Conservation (phyloP, 2,888 invertebrate species). For the Eristalis arbustorum region DNA sequence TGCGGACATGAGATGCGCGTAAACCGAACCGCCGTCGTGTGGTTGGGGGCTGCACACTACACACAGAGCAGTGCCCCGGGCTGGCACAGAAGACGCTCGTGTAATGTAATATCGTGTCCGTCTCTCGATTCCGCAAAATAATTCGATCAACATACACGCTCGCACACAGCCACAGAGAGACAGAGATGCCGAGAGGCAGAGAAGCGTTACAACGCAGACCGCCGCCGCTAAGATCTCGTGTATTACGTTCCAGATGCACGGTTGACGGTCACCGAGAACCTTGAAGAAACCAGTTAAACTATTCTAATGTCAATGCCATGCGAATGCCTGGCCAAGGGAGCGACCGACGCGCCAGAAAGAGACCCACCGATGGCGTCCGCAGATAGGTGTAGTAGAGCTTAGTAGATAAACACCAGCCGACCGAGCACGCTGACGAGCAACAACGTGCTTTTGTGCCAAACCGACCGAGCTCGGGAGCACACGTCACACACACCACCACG, state of each 20-base stretch:
- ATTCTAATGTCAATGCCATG: slow-evolving; percentile 80
- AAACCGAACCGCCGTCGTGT: background rate
- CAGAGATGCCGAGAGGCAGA: background rate
- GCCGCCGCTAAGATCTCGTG: slow-evolving; percentile 24
- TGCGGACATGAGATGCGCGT: slow-evolving; percentile 18
- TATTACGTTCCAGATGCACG: slow-evolving; percentile 69
- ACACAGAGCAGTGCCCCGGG: slow-evolving; percentile 1
- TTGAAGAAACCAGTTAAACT: slow-evolving; percentile 79
- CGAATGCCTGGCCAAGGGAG: slow-evolving; percentile 64
- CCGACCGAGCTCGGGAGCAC: background rate
- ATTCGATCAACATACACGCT: slow-evolving; percentile 47
- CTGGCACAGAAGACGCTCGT: background rate
- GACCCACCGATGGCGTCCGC: background rate
- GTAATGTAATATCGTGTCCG: slow-evolving; percentile 54
- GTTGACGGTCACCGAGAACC: slow-evolving; percentile 75
- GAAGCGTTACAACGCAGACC: background rate
- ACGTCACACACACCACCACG: slow-evolving; percentile 5
- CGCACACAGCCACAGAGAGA: background rate
- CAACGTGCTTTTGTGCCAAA: slow-evolving; percentile 54
- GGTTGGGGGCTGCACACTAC: background rate
- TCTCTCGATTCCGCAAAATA: slow-evolving; percentile 59
- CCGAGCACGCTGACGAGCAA: slow-evolving; percentile 39
- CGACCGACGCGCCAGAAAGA: slow-evolving; percentile 14
- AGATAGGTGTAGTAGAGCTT: background rate
- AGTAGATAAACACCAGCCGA: slow-evolving; percentile 4